A percentile compares a stretch with the other conserved stretches of the same genome.
phyloP scores from a whole-genome alignment of 2,888 invertebrate genomes.

The Neoitamus cyanurus region DNA sequence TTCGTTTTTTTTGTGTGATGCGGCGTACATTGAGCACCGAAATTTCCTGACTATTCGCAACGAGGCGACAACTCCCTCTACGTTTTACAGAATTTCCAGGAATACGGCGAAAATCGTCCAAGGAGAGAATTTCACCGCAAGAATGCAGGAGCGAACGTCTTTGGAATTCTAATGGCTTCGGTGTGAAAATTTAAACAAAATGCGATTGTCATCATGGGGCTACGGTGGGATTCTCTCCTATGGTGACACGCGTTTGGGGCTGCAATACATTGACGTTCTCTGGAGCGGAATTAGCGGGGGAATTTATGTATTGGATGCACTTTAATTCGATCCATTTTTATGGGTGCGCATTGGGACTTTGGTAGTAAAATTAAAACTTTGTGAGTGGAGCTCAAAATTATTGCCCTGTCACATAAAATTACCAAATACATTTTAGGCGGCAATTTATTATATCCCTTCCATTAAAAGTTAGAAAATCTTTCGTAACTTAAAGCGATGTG shows the following conservation, averaged over 20 bases:
- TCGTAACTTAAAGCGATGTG: too few species aligned
- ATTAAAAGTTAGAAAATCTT: too few species aligned
- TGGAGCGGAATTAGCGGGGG: background rate
- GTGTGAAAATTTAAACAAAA: constrained; percentile 1
- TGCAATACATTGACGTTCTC: background rate
- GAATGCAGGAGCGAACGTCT: background rate
- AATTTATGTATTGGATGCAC: background rate
- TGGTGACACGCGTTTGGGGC: background rate
- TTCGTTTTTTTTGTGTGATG: background rate
- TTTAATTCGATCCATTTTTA: background rate
- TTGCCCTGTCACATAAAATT: too few species aligned
- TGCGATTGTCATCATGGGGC: background rate
- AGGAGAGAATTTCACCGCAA: background rate
- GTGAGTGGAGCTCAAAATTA: too few species aligned
- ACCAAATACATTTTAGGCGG: too few species aligned
- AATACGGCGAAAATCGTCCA: background rate
- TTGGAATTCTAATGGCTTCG: background rate
- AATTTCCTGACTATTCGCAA: constrained; percentile 14
- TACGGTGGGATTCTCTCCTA: background rate
- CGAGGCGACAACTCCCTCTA: background rate
- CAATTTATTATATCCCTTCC: too few species aligned
- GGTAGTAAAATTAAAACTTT: background rate
- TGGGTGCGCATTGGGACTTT: background rate
- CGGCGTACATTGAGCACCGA: background rate
- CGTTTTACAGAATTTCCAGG: background rate